Conservation (phyloP, 2,113 vertebrate genomes). For the Scomber japonicus region DNA sequence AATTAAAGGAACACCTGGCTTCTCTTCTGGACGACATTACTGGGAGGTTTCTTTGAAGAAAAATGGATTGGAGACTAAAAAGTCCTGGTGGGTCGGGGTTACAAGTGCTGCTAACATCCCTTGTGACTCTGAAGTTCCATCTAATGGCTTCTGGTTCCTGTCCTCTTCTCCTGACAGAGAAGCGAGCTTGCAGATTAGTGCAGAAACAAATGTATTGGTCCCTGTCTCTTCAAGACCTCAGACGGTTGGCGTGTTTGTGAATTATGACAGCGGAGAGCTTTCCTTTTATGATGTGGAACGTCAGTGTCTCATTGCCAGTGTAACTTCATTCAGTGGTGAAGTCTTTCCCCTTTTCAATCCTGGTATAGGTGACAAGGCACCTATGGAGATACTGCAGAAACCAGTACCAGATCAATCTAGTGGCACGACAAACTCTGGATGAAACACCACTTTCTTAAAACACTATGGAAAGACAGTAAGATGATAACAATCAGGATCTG, state of each 20-base stretch:
- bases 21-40: slow-evolving; percentile 66
- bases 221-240: background rate
- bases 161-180: slow-evolving; percentile 37
- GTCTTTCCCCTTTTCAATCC: slow-evolving; percentile 81
- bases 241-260: slow-evolving; percentile 69
- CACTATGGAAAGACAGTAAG: background rate
- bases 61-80: slow-evolving; percentile 31
- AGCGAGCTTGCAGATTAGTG: slow-evolving; percentile 39
- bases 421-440: background rate
- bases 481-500: background rate
- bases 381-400: slow-evolving; percentile 21
- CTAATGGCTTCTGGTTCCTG: slow-evolving; percentile 72
- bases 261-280: slow-evolving; percentile 52
- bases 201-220: slow-evolving; percentile 3
- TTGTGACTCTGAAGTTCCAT: accelerated
- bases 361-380: background rate
- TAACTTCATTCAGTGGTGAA: slow-evolving; percentile 30
- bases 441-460: background rate
- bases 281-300: slow-evolving; percentile 68
- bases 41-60: slow-evolving; percentile 73
- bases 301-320: slow-evolving; percentile 37
- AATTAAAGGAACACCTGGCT: slow-evolving; percentile 50
- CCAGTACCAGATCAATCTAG: background rate
- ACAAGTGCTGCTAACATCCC: background rate
- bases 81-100: slow-evolving; percentile 78